Evolutionary conservation across 1,140 invertebrate species (phyloP).

Genomic region (Sitophilus oryzae): DNA sequence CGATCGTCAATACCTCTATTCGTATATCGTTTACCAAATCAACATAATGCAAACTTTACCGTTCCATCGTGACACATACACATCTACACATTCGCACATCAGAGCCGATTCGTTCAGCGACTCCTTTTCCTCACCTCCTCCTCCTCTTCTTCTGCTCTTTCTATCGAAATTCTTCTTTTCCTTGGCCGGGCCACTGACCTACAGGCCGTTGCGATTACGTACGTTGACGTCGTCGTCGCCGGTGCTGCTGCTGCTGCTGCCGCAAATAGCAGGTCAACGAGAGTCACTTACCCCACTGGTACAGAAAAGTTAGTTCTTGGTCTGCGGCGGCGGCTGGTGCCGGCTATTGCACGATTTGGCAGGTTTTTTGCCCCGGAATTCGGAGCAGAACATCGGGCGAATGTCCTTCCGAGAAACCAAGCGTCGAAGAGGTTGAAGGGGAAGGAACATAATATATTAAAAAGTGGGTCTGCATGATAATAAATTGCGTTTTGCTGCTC

Average conservation of each 20-base stretch:
- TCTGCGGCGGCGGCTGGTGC: background rate
- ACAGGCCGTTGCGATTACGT: slow-evolving; percentile 22
- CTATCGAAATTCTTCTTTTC: slow-evolving; percentile 1
- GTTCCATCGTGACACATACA: background rate
- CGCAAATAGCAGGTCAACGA: slow-evolving; percentile 23
- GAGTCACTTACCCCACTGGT: slow-evolving; percentile 26
- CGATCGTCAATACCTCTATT: too few relatives aligned
- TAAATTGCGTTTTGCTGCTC: too few relatives aligned
- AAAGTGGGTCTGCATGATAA: too few relatives aligned
- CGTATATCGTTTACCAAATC: background rate
- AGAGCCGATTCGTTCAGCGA: too few relatives aligned
- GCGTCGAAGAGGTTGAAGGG: background rate
- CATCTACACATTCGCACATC: too few relatives aligned
- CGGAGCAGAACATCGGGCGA: background rate
- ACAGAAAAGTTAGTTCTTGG: slow-evolving; percentile 18
- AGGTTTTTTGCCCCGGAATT: background rate
- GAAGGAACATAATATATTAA: too few relatives aligned
- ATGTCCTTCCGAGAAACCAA: background rate
- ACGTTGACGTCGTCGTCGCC: slow-evolving; percentile 11
- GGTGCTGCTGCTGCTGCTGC: background rate
- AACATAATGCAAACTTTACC: background rate
- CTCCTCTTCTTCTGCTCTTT: background rate
- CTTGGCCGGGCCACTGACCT: slow-evolving; percentile 17
- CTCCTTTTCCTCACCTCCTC: background rate
- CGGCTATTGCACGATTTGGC: background rate